Evolutionary conservation across 2,797 vertebrate genomes (phyloP).

Genomic region (Glossophaga mutica): DNA sequence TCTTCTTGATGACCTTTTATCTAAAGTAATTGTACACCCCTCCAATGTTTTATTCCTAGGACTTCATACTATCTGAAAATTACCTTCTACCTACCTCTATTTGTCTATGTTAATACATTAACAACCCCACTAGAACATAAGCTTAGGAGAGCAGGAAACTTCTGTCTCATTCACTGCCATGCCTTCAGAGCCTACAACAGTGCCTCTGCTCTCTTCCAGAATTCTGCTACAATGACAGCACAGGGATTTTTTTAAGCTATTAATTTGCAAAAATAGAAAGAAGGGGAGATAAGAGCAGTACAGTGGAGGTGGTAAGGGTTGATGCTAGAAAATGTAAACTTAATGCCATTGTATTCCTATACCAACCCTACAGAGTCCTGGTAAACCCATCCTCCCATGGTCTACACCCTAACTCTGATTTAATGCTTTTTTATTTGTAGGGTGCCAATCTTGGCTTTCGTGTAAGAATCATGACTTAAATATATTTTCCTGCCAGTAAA

Average conservation of each 20-base stretch:
- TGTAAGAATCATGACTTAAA: background rate
- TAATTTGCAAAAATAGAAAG: background rate
- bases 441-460: background rate
- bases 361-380: background rate
- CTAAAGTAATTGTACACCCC: background rate
- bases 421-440: background rate
- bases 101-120: background rate
- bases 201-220: background rate
- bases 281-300: background rate
- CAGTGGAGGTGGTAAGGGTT: background rate
- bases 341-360: background rate
- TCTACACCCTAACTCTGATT: background rate
- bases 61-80: background rate
- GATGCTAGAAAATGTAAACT: background rate
- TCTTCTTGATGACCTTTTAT: background rate
- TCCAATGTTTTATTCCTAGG: background rate
- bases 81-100: background rate
- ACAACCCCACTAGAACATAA: background rate
- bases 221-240: background rate
- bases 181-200: background rate
- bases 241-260: background rate
- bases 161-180: background rate
- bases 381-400: background rate
- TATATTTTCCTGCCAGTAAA: background rate
- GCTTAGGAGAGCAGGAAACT: background rate